phyloP scores from a whole-genome alignment of 2,888 invertebrate species.

The Caenorhabditis sp. region DNA sequence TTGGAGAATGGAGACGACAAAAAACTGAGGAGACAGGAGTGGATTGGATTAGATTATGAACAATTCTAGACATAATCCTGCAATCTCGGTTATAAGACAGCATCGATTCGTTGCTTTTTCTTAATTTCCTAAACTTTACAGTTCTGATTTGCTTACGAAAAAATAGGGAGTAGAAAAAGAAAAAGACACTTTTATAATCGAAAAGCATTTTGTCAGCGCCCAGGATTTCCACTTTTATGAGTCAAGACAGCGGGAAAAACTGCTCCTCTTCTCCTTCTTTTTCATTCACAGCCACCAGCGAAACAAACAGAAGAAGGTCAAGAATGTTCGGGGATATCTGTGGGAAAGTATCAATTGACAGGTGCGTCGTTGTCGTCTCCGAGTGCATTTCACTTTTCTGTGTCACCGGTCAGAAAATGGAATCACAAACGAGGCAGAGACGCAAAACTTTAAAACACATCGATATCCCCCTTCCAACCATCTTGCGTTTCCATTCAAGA shows the following conservation, averaged over 20 bases:
- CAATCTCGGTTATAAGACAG: too few relatives aligned
- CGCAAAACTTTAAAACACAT: neutral
- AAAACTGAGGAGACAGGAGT: neutral
- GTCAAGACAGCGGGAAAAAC: neutral
- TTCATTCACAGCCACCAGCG: neutral
- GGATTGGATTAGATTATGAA: neutral
- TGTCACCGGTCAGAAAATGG: constrained; percentile 14
- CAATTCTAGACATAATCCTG: too few relatives aligned
- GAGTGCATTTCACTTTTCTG: neutral
- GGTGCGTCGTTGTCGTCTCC: constrained; percentile 12
- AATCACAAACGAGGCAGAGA: neutral
- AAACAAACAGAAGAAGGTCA: constrained; percentile 10
- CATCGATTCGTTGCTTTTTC: too few relatives aligned
- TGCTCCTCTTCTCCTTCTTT: too few relatives aligned
- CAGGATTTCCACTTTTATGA: too few relatives aligned
- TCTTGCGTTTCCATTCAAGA: too few relatives aligned
- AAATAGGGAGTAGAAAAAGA: too few relatives aligned
- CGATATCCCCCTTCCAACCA: too few relatives aligned
- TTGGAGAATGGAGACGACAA: constrained; percentile 4
- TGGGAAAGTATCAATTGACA: constrained; percentile 60
- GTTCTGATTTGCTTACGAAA: too few relatives aligned
- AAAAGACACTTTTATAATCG: too few relatives aligned
- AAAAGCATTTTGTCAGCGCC: too few relatives aligned
- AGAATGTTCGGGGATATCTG: constrained; percentile 34
- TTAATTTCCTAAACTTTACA: too few relatives aligned